Base-by-base conservation (phyloP, 2,113 vertebrate species). In the Campylomormyrus numenius region DNA sequence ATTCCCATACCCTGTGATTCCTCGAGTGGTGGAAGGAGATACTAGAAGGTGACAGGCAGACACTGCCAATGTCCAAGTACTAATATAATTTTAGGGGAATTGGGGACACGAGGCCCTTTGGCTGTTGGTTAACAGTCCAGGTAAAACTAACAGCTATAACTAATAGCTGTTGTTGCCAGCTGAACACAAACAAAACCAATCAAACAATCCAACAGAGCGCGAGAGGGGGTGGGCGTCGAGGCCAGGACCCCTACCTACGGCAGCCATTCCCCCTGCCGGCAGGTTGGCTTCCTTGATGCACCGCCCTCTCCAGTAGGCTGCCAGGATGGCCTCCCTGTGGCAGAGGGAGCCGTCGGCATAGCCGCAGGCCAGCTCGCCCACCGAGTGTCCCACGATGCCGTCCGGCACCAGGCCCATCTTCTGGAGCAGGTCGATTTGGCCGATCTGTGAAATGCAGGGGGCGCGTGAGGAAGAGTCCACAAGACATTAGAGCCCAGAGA, bases 301-400 rank as follows among this genome's bases (percentile, higher is more conserved):
- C 50, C 95, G 94, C 1, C 98, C 98, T 53, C 98, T 96, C 98
- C 98, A 99, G 66, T 99, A 99, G 17, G 98, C 97, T 0, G 97
- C 94, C 1, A 98, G 96, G 90, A 99, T 88, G 2, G 95, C 97
- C 93, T 99, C 98, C 2, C 93, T 93, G 3, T 97, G 98, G 48
- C 95, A 97, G 31, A 99, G 92, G 86, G 97, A 99, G 84, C 96
- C 94, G 4, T 99, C 98, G 0, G 98, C 98, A 0, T 99, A 99
- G 90, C 97, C 97, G n/a, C 98, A 99, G 88, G 98, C 97, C 88
- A 99, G 91, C 92, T 99, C 98, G 10, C 98, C 98, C 50, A 99
- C 96, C 0, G 98, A 99, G 93, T 99, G 98, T 0, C 98, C 98
- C 0, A 99, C 70, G 89, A 99, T 99, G 13, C 98, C 98, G 2